Base-by-base conservation (phyloP, 2,888 invertebrate species). In the Platycheirus albimanus region DNA sequence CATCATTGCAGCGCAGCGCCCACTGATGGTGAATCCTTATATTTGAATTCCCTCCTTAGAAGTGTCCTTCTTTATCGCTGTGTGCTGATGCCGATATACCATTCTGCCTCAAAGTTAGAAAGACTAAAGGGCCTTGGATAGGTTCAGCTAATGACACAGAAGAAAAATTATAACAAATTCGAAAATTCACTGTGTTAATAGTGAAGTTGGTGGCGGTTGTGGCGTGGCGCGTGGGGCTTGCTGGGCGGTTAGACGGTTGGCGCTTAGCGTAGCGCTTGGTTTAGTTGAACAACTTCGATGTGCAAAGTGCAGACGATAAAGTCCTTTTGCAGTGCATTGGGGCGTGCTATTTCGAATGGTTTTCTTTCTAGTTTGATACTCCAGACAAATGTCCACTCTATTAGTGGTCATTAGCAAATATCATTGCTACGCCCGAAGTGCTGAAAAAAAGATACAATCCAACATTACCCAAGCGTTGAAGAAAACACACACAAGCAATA, bases 161-260 rank as follows among this genome's bases (percentile, higher is more conserved):
- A 41, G 72, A 83, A 74, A 78, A 78, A 78, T 83, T 72, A 72
- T 83, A 83, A 78, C 78, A 69, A 69, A 83, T 83, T 83, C 69
- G 49, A 83, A 63, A 78, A 64, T 69, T 66, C 72, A 74, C 52
- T 78, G 72, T 69, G 83, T 64, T 78, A 83, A 83, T 83, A 72
- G 77, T 56, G 67, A 38, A 54, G 58, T 41, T 41, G 58, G 41
- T 30, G 19, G 43, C 19, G 61, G 61, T 58, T 19, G 45, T 4
- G n/a, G n/a, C n/a, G n/a, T n/a, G n/a, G n/a, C n/a, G n/a, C n/a
- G n/a, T n/a, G 11, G 30, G 61, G 36, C 8, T 19, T 11, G n/a
- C 1, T 11, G 5, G 56, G 8, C n/a, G n/a, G n/a, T n/a, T n/a
- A n/a, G n/a, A n/a, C n/a, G n/a, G n/a, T n/a, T n/a, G n/a, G n/a